Evolutionary conservation across 2,888 invertebrate genomes (phyloP).

Genomic region (Patella ulyssiponensis): DNA sequence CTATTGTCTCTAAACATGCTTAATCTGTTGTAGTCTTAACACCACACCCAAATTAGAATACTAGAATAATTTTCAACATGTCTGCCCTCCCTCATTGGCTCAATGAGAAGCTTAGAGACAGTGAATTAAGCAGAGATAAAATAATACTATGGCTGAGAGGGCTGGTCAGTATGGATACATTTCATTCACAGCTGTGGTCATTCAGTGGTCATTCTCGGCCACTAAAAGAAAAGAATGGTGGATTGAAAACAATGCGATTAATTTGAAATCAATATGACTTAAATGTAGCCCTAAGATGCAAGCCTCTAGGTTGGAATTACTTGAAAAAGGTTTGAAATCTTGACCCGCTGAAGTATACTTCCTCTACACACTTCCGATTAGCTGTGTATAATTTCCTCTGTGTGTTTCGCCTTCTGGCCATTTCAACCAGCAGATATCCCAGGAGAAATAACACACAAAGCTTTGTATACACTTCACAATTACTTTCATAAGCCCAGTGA

Average conservation of each 20-base stretch:
- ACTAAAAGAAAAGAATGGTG: slow-evolving; percentile 22
- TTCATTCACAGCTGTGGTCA: slow-evolving; percentile 11
- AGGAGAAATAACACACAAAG: background rate
- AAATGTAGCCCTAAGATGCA: background rate
- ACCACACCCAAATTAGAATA: slow-evolving; percentile 7
- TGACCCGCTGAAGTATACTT: slow-evolving; percentile 11
- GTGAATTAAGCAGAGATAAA: slow-evolving; percentile 11
- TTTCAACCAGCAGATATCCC: background rate
- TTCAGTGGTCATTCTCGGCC: background rate
- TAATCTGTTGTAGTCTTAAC: background rate
- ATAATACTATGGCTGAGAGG: background rate
- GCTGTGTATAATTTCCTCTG: slow-evolving; percentile 4
- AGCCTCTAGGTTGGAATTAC: slow-evolving; percentile 3
- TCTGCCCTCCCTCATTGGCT: background rate
- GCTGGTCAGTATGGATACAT: slow-evolving; percentile 5
- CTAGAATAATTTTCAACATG: background rate
- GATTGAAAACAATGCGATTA: slow-evolving; percentile 40
- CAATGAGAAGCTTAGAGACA: background rate
- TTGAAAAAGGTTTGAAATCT: background rate
- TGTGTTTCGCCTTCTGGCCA: background rate
- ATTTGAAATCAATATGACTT: slow-evolving; percentile 39
- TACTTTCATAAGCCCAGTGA: background rate
- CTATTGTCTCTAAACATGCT: slow-evolving; percentile 9
- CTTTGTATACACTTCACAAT: slow-evolving; percentile 13
- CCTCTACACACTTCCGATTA: slow-evolving; percentile 7